phyloP scores from a whole-genome alignment of 2,797 vertebrate genomes.

The Enteromius mattozi region DNA sequence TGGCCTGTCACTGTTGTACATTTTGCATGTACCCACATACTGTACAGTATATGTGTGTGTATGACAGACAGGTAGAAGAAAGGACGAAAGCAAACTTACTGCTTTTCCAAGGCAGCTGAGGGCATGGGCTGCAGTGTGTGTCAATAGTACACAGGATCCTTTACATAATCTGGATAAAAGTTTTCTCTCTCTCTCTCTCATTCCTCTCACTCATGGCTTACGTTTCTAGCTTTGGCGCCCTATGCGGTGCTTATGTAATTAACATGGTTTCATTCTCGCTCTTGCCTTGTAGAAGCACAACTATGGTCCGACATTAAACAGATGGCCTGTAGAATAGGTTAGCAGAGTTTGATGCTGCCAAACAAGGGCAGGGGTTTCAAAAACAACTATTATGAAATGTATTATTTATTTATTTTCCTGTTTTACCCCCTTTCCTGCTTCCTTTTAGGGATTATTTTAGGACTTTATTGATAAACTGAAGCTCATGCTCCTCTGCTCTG shows the following conservation, averaged over 20 bases:
- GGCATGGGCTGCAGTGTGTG: slow-evolving; percentile 65
- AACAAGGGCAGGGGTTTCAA: not conserved
- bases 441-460: not conserved
- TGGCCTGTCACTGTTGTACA: not conserved
- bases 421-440: not conserved
- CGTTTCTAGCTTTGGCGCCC: slow-evolving; percentile 60
- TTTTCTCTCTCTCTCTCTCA: slow-evolving; percentile 13
- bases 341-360: not conserved
- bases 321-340: slow-evolving; percentile 18
- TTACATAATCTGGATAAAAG: slow-evolving; percentile 69
- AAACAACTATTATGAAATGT: not conserved
- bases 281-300: slow-evolving; percentile 43
- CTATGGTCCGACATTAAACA: slow-evolving; percentile 22
- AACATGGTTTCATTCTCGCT: slow-evolving; percentile 57
- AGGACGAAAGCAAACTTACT: slow-evolving; percentile 54
- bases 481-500: slow-evolving; percentile 59
- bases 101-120: slow-evolving; percentile 69
- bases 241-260: slow-evolving; percentile 67
- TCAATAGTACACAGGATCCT: slow-evolving; percentile 64
- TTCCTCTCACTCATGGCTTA: slow-evolving; percentile 57
- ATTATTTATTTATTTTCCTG: not conserved
- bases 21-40: not conserved
- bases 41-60: not conserved
- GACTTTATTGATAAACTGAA: slow-evolving; percentile 1
- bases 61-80: slow-evolving; percentile 15